Percentiles rank a stretch among this genome's conserved stretches.
Evolutionary conservation across 2,113 vertebrate genomes (phyloP).

Genomic region (Platanista minor): DNA sequence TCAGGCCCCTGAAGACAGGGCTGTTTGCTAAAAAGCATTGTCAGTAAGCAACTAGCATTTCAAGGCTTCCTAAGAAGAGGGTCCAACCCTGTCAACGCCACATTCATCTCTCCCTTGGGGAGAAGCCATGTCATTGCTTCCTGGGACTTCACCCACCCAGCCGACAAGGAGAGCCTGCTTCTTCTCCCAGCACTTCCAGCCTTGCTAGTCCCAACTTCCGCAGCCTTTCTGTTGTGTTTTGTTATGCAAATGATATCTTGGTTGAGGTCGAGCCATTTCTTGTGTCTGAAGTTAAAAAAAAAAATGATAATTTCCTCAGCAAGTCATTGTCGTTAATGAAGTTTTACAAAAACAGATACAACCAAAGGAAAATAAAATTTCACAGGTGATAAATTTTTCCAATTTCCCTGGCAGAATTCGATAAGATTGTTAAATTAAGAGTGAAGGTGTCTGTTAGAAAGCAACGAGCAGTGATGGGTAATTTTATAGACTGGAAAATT

Average conservation of each 20-base stretch:
- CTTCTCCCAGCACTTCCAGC: background rate
- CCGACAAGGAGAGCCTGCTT: background rate
- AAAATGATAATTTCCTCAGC: constrained; percentile 88
- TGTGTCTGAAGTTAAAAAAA: constrained; percentile 76
- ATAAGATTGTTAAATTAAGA: constrained; percentile 96
- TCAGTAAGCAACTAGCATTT: background rate
- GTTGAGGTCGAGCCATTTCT: constrained; percentile 72
- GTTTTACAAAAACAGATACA: constrained; percentile 91
- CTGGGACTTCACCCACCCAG: background rate
- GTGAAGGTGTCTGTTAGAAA: constrained; percentile 91
- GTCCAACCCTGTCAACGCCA: background rate
- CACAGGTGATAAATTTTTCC: constrained; percentile 98
- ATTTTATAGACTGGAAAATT: constrained; percentile 99
- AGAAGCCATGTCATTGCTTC: background rate
- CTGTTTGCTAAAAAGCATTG: background rate
- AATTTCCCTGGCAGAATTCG: constrained; percentile 92
- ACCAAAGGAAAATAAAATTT: constrained; percentile 95
- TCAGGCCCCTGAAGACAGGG: background rate
- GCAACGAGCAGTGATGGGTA: constrained; percentile 91
- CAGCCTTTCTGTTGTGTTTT: constrained; percentile 68
- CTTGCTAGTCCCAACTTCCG: background rate
- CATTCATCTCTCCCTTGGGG: background rate
- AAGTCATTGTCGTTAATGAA: constrained; percentile 93
- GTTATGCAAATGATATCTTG: constrained; percentile 79
- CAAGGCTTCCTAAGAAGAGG: background rate